These are phyloP conservation scores for Mustela nigripes DNA, from an alignment of 2,113 vertebrate species.

Conservation along the genomic window DNA sequence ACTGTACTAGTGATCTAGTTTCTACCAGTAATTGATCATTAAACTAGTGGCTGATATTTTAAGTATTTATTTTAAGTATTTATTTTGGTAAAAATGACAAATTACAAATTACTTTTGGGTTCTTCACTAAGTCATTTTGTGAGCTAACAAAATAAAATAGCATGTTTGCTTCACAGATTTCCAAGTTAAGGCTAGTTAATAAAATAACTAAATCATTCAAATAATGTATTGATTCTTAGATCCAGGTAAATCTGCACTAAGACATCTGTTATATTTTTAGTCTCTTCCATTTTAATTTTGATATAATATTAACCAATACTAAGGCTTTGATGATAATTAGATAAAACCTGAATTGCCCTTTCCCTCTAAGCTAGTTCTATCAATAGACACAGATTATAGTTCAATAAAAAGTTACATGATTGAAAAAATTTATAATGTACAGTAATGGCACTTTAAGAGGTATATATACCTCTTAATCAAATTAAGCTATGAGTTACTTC, in stretches of 20 bases:
- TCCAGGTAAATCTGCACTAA: not conserved
- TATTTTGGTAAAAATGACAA: slow-evolving; percentile 43
- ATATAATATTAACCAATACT: slow-evolving; percentile 29
- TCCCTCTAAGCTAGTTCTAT: slow-evolving; percentile 17
- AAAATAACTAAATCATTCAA: not conserved
- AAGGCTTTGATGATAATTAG: not conserved
- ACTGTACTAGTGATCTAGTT: not conserved
- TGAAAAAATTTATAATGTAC: not conserved
- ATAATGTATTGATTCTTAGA: not conserved
- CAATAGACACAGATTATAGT: not conserved
- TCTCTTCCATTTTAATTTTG: not conserved
- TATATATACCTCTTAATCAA: not conserved
- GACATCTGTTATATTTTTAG: not conserved
- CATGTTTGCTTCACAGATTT: not conserved
- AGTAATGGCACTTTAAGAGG: not conserved
- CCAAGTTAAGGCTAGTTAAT: not conserved
- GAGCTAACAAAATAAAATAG: not conserved
- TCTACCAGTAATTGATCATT: not conserved
- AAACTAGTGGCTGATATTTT: not conserved
- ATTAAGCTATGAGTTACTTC: slow-evolving; percentile 52
- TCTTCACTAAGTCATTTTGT: not conserved
- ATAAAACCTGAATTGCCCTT: slow-evolving; percentile 11
- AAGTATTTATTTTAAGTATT: not conserved
- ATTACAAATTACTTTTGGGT: not conserved
- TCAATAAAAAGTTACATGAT: not conserved